A percentile compares a stretch with the other conserved stretches of the same genome.
phyloP scores from a whole-genome alignment of 2,888 invertebrate genomes.

The Epiperipatus broadwayi region DNA sequence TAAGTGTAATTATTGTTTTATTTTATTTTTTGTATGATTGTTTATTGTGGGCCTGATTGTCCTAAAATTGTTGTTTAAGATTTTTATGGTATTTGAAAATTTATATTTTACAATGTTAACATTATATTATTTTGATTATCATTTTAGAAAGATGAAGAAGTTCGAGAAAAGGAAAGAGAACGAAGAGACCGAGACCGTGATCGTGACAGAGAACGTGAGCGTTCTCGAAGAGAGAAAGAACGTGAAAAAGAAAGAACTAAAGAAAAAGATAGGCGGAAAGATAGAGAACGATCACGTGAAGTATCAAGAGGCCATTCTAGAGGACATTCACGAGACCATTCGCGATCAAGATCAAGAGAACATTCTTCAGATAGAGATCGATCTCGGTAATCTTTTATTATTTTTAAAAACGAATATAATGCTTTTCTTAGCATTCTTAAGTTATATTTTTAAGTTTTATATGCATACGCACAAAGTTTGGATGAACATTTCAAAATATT shows the following conservation, averaged over 20 bases:
- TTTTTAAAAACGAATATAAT: too few species aligned
- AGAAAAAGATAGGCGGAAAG: conserved; percentile 28
- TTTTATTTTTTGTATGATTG: too few species aligned
- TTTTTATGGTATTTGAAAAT: too few species aligned
- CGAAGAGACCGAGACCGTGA: conserved; percentile 32
- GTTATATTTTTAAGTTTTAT: too few species aligned
- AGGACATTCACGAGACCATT: conserved; percentile 33
- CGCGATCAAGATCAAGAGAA: conserved; percentile 22
- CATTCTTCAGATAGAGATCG: conserved; percentile 20
- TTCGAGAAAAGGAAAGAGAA: conserved; percentile 24
- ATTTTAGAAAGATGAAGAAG: conserved; percentile 48
- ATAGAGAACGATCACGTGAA: conserved; percentile 27
- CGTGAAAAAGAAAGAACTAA: conserved; percentile 30
- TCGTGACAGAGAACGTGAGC: conserved; percentile 28
- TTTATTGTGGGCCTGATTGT: too few species aligned
- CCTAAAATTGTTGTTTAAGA: too few species aligned
- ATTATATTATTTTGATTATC: conserved; percentile 16
- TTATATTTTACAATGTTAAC: too few species aligned
- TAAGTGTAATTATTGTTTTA: too few species aligned
- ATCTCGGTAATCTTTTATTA: conserved; percentile 17
- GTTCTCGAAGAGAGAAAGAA: conserved; percentile 22
- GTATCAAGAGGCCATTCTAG: conserved; percentile 19
- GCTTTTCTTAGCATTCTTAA: too few species aligned
- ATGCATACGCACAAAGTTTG: too few species aligned
- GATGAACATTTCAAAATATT: too few species aligned